Base-by-base conservation (phyloP, 2,797 vertebrate genomes). In the Cryptoprocta ferox region DNA sequence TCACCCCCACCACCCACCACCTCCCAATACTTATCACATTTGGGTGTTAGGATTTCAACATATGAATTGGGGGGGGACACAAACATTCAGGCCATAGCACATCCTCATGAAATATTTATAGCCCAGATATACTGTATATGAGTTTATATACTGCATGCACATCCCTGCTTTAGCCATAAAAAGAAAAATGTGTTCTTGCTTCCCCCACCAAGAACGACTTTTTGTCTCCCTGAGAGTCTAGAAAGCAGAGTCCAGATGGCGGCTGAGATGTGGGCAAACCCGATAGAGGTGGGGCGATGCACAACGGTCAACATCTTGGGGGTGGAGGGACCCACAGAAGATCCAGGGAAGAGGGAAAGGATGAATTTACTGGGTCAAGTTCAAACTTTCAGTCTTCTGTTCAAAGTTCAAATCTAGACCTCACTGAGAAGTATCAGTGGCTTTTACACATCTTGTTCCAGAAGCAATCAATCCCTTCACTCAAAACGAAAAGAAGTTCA, bases 251-350 rank as follows among this genome's bases (percentile, higher is more conserved):
- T 63, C 24, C 18, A 80, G 16, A 18, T 0, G 35, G 18, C 11
- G 6, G 39, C 16, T 61, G 71, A 78, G 82, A 28, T 32, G 8
- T 1, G 3, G 13, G 35, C 5, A 26, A 45, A 50, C 0, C 0
- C 6, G n/a, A 30, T 18, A 24, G 63, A 61, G 9, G 35, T 14
- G 2, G 3, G 16, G 24, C 1, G 4, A 24, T 18, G 0, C 14
- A 0, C 13, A 59, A 18, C 2, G 2, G 5, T 6, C 6, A 24
- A 3, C n/a, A 21, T 30, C 32, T 7, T 0, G 1, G 0, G n/a
- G 63, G 0, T 9, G 50, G 61, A 73, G 68, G n/a, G 53, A 19
- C 1, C 24, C 13, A 7, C 9, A 3, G 32, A 53, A 24, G 18
- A 19, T 16, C 28, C 2, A 0, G 0, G 5, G 2, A 73, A 30